Conservation (phyloP, 2,797 vertebrate species). For the Hafferia zeledoni region DNA sequence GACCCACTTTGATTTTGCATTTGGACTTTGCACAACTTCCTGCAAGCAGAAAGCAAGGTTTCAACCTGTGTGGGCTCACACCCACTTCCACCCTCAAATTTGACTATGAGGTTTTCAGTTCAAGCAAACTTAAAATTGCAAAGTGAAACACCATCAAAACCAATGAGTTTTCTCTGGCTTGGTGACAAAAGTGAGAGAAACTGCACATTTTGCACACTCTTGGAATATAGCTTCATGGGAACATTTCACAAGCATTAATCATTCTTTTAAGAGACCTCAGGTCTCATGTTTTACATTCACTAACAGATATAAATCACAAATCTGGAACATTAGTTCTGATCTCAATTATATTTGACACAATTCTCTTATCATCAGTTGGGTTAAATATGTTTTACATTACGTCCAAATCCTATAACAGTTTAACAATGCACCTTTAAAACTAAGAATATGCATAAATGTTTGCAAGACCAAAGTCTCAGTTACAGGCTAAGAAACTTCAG, state of each 20-base stretch:
- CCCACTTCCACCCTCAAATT: conserved; percentile 44
- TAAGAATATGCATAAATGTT: background rate
- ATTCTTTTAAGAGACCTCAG: conserved; percentile 32
- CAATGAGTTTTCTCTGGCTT: conserved; percentile 47
- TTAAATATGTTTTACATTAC: background rate
- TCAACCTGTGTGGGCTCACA: conserved; percentile 60
- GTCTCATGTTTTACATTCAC: background rate
- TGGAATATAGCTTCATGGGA: conserved; percentile 36
- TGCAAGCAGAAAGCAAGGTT: background rate
- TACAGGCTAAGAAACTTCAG: background rate
- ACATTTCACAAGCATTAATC: conserved; percentile 41
- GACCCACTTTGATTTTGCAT: background rate
- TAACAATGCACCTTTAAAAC: background rate
- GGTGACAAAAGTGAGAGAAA: conserved; percentile 32
- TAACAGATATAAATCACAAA: conserved; percentile 24
- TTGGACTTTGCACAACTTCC: background rate
- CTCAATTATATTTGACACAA: conserved; percentile 28
- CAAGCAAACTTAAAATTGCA: conserved; percentile 29
- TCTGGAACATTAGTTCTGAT: conserved; percentile 6
- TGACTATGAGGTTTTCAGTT: conserved; percentile 38
- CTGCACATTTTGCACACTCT: background rate
- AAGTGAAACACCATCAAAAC: conserved; percentile 32
- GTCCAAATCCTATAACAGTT: background rate
- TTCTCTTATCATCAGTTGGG: conserved; percentile 11
- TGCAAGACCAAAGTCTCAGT: background rate